Evolutionary conservation across 37 sponge, comb jelly and placozoan genomes (phyloP), one percentile per base, ranked within the genome.

Genomic region (Theonella swinhoei): DNA sequence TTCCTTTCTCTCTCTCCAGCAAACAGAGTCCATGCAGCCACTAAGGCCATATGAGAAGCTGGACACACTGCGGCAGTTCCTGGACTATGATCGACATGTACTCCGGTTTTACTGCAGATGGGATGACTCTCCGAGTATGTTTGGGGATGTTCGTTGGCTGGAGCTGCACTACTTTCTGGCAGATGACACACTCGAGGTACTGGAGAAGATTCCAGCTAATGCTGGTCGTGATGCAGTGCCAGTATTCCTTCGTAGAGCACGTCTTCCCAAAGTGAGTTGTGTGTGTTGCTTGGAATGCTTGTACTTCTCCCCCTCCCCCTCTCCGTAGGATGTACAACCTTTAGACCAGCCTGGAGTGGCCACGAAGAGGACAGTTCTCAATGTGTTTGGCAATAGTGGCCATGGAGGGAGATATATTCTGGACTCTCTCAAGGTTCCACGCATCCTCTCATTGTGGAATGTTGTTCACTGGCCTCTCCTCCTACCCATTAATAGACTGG

Each of bases 361-460:
- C 61, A 90, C 97, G 22, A 92, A 92, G 68, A 83, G 97, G 22
- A 98, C 99, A 19, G 91, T 98, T 19, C 91, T 98, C 25, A 98
- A 98, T 80, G 99, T 98, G 69, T 98, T 98, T 92, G 99, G 99
- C 2, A 93, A 95, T 26, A 92, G 70, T 64, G 97, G 99, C 17
- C 91, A 92, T 62, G 99, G 99, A 34, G 97, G 99, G 2, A 72
- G 99, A 63, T 92, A 94, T 80, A 92, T 98, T 19, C 74, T 98
- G 62, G 97, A 96, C 64, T 78, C 85, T 25, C 84, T 93, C 29
- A 96, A 96, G 89, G 93, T 92, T n/a, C 20, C 11, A 42, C n/a
- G n/a, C n/a, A n/a, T n/a, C n/a, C n/a, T n/a, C n/a, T n/a, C n/a
- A 47, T 47, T 47, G 54, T 17, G 54, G 54, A 47, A 17, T 47